A percentile compares a stretch with the other conserved stretches of the same genome.
Conservation (phyloP, 2,797 vertebrate genomes). For the Gallirallus australis region DNA sequence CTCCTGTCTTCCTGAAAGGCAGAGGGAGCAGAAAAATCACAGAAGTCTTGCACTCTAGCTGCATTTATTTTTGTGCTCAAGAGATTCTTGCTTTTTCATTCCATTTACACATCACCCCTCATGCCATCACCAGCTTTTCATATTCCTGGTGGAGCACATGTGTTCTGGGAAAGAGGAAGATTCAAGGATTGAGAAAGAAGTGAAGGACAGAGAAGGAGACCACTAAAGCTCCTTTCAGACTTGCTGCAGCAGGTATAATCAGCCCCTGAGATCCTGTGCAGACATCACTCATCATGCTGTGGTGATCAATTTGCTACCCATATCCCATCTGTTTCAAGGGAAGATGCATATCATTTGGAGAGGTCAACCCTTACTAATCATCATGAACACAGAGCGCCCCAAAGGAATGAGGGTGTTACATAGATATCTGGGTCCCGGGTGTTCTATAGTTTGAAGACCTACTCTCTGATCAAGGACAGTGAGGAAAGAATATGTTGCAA, state of each 20-base stretch:
- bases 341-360: not conserved
- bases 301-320: not conserved
- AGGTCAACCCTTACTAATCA: not conserved
- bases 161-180: not conserved
- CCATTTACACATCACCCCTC: not conserved
- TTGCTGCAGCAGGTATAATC: not conserved
- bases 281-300: not conserved
- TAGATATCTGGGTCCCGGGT: not conserved
- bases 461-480: not conserved
- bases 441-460: not conserved
- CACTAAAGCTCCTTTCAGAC: not conserved
- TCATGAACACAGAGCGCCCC: not conserved
- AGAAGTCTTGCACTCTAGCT: not conserved
- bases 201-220: not conserved
- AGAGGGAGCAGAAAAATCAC: not conserved
- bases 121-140: not conserved
- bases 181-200: not conserved
- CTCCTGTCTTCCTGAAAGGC: not conserved
- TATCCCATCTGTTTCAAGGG: not conserved
- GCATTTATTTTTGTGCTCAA: not conserved
- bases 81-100: not conserved
- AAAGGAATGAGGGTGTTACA: not conserved
- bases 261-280: not conserved
- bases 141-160: not conserved
- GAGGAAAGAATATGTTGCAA: not conserved